Percentiles rank a stretch among this genome's conserved stretches.
phyloP scores from a whole-genome alignment of 2,888 invertebrate genomes.

The Ophioninae sp. region DNA sequence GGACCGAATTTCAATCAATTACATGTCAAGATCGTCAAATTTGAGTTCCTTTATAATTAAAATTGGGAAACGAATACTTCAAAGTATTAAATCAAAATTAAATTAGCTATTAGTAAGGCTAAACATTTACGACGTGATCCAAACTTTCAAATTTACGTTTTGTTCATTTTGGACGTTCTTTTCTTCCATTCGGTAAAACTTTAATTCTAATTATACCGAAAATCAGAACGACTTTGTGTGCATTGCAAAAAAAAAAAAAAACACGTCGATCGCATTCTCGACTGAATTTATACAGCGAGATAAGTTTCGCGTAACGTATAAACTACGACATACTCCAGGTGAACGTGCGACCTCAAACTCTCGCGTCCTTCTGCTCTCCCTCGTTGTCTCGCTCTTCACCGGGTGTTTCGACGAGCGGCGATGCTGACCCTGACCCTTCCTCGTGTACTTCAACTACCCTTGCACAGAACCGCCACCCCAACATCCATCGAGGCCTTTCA shows the following conservation, averaged over 20 bases:
- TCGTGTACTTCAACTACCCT: conserved; percentile 56
- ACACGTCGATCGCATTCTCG: neutral
- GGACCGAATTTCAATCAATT: too few relatives aligned
- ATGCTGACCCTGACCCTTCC: conserved; percentile 64
- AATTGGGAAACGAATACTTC: too few relatives aligned
- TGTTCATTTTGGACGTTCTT: neutral
- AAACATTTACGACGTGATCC: too few relatives aligned
- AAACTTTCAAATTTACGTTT: neutral
- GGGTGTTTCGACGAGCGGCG: conserved; percentile 33
- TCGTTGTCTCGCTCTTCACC: conserved; percentile 48
- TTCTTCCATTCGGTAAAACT: neutral
- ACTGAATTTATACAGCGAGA: neutral
- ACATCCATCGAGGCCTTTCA: conserved; percentile 46
- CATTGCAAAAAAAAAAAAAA: neutral
- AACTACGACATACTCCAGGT: conserved; percentile 52
- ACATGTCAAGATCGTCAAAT: too few relatives aligned
- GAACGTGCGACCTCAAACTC: conserved; percentile 60
- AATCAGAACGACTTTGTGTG: neutral
- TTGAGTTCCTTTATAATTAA: too few relatives aligned
- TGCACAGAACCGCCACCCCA: conserved; percentile 34
- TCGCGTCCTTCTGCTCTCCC: conserved; percentile 56
- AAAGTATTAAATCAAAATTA: too few relatives aligned
- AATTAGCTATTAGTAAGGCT: too few relatives aligned
- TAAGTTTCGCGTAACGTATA: conserved; percentile 30
- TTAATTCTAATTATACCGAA: neutral